phyloP scores from a whole-genome alignment of 1,140 invertebrate species.

The Zaprionus davidi region DNA sequence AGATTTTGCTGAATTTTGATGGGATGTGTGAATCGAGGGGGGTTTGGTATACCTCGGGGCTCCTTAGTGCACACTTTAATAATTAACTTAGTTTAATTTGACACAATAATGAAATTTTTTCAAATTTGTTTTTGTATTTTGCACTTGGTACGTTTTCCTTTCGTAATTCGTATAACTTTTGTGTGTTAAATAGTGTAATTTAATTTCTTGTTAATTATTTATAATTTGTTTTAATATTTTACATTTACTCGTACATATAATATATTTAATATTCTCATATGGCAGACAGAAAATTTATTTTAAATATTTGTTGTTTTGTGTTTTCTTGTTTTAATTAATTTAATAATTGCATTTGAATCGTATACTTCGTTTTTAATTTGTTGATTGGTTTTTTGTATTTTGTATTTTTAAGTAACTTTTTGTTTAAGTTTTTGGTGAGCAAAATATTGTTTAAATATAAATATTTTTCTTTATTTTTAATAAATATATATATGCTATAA shows the following conservation, averaged over 20 bases:
- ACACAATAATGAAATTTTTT: conserved; percentile 62
- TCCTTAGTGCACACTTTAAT: conserved; percentile 10
- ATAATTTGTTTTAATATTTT: conserved; percentile 9
- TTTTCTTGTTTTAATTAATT: conserved; percentile 64
- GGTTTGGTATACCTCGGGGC: background rate
- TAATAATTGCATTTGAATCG: conserved; percentile 82
- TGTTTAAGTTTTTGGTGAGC: conserved; percentile 63
- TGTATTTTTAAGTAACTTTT: conserved; percentile 54
- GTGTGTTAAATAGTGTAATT: conserved; percentile 52
- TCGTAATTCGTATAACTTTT: conserved; percentile 69
- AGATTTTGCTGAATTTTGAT: conserved; percentile 83
- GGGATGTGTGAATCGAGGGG: conserved; percentile 20
- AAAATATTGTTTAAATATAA: conserved; percentile 71
- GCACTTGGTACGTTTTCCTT: conserved; percentile 74
- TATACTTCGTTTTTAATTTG: conserved; percentile 78
- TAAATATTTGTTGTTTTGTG: conserved; percentile 45
- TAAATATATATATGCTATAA: conserved; percentile 70
- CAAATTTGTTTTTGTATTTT: conserved; percentile 57
- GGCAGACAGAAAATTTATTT: conserved; percentile 55
- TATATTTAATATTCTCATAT: conserved; percentile 40
- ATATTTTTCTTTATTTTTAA: conserved; percentile 52
- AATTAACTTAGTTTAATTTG: conserved; percentile 66
- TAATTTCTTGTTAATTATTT: conserved; percentile 24
- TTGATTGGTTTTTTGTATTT: conserved; percentile 57
- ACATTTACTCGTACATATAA: conserved; percentile 28